Conservation (phyloP, 1,140 invertebrate species). For the Bombus balteatus region DNA sequence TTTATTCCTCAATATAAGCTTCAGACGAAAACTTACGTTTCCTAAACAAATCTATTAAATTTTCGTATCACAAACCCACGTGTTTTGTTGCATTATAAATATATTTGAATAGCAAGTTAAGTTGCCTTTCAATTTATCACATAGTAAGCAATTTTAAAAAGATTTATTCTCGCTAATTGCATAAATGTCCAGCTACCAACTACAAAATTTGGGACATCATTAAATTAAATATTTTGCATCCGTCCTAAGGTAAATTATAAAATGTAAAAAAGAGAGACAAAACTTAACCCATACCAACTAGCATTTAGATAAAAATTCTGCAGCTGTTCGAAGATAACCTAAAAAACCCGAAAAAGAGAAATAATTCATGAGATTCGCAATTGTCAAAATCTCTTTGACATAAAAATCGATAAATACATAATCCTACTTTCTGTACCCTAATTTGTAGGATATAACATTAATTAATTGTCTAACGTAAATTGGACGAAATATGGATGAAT, state of each 20-base stretch:
- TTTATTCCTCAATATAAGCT: background rate
- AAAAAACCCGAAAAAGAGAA: background rate
- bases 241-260: too few species aligned
- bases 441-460: background rate
- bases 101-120: background rate
- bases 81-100: background rate
- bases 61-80: background rate
- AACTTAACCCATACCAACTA: too few species aligned
- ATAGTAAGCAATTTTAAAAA: background rate
- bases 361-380: background rate
- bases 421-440: background rate
- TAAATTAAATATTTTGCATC: too few species aligned
- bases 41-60: background rate
- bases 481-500: too few species aligned
- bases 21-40: background rate
- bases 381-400: background rate
- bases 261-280: too few species aligned
- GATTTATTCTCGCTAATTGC: background rate
- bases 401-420: background rate
- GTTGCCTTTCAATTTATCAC: background rate
- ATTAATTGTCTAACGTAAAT: background rate
- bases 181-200: background rate
- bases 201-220: too few species aligned
- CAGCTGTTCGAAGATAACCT: background rate
- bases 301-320: background rate